These are phyloP conservation scores for Lacerta agilis DNA, from an alignment of 2,797 vertebrate species.

Conservation along the genomic window DNA sequence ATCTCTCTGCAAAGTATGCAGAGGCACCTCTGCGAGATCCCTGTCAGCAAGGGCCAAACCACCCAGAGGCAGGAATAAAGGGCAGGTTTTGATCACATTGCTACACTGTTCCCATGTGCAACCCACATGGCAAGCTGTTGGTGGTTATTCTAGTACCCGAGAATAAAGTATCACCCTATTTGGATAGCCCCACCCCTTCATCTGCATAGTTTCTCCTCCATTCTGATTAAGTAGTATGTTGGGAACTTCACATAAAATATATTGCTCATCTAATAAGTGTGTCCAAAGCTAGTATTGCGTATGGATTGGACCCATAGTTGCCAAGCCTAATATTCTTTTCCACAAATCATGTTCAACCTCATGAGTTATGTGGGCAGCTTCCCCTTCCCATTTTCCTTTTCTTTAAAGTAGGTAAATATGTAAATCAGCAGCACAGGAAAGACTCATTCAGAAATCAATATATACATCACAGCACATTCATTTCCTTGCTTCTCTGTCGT, in stretches of 20 bases:
- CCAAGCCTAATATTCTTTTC: neutral
- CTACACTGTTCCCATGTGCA: neutral
- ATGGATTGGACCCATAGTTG: neutral
- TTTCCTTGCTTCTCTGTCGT: slow-evolving; percentile 36
- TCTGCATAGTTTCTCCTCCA: neutral
- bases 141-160: neutral
- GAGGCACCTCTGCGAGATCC: neutral
- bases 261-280: neutral
- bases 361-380: neutral
- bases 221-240: no score
- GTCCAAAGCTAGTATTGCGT: neutral
- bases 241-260: neutral
- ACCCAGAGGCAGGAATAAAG: neutral
- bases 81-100: neutral
- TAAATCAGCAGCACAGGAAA: accelerated
- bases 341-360: neutral
- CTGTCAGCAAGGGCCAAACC: neutral
- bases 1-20: neutral
- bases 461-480: slow-evolving; percentile 2
- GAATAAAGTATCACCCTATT: neutral
- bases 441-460: neutral
- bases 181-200: neutral
- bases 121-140: neutral
- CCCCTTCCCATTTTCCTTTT: neutral
- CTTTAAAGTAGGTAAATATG: neutral